phyloP scores from a whole-genome alignment of 2,888 invertebrate genomes.

The Drosophila lutescens region DNA sequence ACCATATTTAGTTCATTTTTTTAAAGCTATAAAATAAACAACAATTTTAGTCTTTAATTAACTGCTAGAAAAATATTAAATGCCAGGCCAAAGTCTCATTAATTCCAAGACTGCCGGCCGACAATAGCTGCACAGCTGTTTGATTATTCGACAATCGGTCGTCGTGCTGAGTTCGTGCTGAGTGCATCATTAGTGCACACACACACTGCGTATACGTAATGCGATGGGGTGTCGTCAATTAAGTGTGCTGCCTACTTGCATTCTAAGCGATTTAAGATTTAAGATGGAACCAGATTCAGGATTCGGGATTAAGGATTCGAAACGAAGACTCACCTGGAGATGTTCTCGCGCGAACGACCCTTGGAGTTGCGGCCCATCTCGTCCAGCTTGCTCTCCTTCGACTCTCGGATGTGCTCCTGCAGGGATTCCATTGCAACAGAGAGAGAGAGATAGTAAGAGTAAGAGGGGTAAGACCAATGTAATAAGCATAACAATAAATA shows the following conservation, averaged over 20 bases:
- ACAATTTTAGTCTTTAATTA: neutral
- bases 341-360: slow-evolving; percentile 84
- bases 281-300: neutral
- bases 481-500: slow-evolving; percentile 68
- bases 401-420: slow-evolving; percentile 91
- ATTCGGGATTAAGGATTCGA: too few species aligned
- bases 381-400: slow-evolving; percentile 91
- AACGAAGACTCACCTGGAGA: slow-evolving; percentile 71
- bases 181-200: slow-evolving; percentile 1
- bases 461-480: slow-evolving; percentile 22
- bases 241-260: neutral
- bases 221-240: neutral
- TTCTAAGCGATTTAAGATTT: neutral
- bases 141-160: neutral
- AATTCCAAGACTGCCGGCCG: neutral
- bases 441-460: neutral
- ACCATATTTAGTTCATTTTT: too few species aligned
- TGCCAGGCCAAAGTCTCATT: neutral
- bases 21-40: too few species aligned
- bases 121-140: neutral
- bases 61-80: neutral
- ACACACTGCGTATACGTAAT: slow-evolving; percentile 23
- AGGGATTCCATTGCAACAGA: slow-evolving; percentile 44
- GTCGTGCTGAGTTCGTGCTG: neutral
- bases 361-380: slow-evolving; percentile 86